These are phyloP conservation scores for Hermatobates lingyangjiaoensis DNA, from an alignment of 1,140 invertebrate genomes.

Conservation along the genomic window DNA sequence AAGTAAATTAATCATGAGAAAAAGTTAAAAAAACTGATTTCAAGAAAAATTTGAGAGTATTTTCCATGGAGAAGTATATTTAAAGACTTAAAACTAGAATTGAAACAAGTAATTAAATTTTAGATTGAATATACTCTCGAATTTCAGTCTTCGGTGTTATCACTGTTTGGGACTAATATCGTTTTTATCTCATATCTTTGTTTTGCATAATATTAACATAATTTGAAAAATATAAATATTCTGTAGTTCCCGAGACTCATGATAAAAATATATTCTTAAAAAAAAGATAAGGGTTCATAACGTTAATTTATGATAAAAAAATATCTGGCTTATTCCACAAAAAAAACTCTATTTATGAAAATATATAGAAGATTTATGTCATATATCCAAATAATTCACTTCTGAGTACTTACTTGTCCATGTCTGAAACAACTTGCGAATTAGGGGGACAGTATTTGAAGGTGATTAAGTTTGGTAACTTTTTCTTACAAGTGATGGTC, in stretches of 20 bases:
- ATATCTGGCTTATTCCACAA: no score
- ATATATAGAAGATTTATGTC: not conserved
- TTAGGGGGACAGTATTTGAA: constrained; percentile 76
- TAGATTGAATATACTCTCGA: not conserved
- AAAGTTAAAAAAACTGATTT: not conserved
- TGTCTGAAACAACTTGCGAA: constrained; percentile 57
- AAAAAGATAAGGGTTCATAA: not conserved
- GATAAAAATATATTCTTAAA: not conserved
- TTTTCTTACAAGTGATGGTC: constrained; percentile 89
- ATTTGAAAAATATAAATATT: not conserved
- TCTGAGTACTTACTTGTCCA: constrained; percentile 40
- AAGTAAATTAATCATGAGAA: not conserved
- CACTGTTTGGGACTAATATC: no score
- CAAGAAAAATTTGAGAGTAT: constrained; percentile 1
- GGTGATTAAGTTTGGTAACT: constrained; percentile 82
- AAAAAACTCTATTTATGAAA: not conserved
- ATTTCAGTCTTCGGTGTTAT: not conserved
- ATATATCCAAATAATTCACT: not conserved
- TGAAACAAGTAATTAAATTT: constrained; percentile 1
- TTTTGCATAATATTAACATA: no score
- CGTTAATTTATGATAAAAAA: not conserved
- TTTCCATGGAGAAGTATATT: constrained; percentile 4
- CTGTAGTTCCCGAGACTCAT: not conserved
- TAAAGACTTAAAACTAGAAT: constrained; percentile 1
- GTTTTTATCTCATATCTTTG: no score